Conservation (phyloP, 2,888 invertebrate species). For the Dolichopus griseipennis region DNA sequence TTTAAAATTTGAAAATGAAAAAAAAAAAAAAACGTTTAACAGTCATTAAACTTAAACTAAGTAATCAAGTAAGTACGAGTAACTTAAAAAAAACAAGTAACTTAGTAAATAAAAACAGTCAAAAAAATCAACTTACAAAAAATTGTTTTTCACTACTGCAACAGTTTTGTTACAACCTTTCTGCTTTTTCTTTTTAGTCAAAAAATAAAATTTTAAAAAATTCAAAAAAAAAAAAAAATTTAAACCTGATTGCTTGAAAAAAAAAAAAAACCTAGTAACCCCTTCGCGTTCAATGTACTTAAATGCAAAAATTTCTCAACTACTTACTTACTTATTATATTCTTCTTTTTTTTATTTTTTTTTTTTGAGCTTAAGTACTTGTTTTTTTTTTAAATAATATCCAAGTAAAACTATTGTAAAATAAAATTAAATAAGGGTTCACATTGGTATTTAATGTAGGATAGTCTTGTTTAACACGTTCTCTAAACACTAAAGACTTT, state of each 20-base stretch:
- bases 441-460: too few relatives aligned
- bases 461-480: too few relatives aligned
- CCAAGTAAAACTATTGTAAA: too few relatives aligned
- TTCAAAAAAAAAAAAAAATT: neutral
- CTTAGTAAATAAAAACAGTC: neutral
- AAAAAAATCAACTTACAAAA: neutral
- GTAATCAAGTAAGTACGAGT: neutral
- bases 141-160: neutral
- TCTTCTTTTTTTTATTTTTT: neutral
- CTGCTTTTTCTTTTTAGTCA: neutral
- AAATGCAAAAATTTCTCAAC: neutral
- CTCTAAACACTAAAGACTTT: too few relatives aligned
- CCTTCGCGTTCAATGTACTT: slow-evolving; percentile 6
- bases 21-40: too few relatives aligned
- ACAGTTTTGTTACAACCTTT: too few relatives aligned
- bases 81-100: neutral
- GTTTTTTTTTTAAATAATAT: too few relatives aligned
- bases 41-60: neutral
- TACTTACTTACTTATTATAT: neutral
- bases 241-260: slow-evolving; percentile 4
- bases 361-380: too few relatives aligned
- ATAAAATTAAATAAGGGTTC: too few relatives aligned
- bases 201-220: neutral
- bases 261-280: neutral
- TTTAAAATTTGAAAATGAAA: too few relatives aligned